Percentiles rank a stretch among this genome's conserved stretches.
These are phyloP conservation scores for Chaitophorus viminalis DNA, from an alignment of 2,888 invertebrate genomes.

Conservation along the genomic window DNA sequence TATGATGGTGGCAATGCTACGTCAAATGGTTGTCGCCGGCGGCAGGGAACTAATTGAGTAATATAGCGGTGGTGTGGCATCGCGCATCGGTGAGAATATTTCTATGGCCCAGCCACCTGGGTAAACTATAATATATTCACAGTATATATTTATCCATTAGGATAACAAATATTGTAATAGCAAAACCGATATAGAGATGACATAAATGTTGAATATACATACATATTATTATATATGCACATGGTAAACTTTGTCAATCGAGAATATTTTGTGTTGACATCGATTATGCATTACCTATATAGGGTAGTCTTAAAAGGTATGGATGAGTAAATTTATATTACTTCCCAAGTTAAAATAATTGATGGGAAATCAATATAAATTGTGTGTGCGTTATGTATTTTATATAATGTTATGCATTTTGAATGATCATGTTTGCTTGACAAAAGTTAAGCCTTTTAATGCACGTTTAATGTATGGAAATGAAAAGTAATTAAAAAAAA, in stretches of 20 bases:
- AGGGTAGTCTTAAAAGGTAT: background rate
- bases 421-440: too few species aligned
- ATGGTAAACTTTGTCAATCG: background rate
- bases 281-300: background rate
- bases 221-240: too few species aligned
- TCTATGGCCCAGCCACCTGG: background rate
- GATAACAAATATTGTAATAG: slow-evolving; percentile 1
- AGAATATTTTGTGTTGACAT: background rate
- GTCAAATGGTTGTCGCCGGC: slow-evolving; percentile 3
- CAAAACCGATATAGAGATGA: background rate
- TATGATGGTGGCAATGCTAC: background rate
- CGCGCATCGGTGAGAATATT: slow-evolving; percentile 12
- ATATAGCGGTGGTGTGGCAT: background rate
- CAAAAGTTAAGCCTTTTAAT: too few species aligned
- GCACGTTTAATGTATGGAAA: too few species aligned
- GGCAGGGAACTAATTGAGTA: slow-evolving; percentile 21
- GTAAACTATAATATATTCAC: background rate
- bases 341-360: background rate
- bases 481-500: too few species aligned
- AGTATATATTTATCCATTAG: background rate
- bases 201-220: background rate
- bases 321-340: background rate
- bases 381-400: background rate
- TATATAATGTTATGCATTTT: too few species aligned
- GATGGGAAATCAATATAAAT: background rate